phyloP scores from a whole-genome alignment of 2,113 vertebrate species.

The Poecilia latipinna region DNA sequence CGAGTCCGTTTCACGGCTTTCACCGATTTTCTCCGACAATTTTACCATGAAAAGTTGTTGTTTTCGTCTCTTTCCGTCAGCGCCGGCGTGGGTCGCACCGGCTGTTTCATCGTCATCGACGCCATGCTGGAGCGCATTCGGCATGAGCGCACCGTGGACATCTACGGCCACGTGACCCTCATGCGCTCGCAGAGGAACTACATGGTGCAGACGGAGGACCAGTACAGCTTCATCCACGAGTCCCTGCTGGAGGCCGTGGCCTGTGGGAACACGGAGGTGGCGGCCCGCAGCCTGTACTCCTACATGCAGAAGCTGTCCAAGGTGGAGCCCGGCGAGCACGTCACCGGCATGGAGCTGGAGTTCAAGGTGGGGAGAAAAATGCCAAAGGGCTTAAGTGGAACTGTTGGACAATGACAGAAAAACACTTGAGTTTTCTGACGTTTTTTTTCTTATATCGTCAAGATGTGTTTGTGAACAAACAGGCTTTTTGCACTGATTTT shows the following conservation, averaged over 20 bases:
- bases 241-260: conserved; percentile 95
- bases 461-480: no score
- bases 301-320: conserved; percentile 97
- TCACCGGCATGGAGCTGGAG: conserved; percentile 97
- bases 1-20: background rate
- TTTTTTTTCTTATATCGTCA: no score
- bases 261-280: conserved; percentile 95
- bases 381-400: background rate
- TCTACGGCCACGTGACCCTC: conserved; percentile 96
- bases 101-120: conserved; percentile 97
- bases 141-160: conserved; percentile 94
- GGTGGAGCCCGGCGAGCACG: conserved; percentile 92
- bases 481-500: no score
- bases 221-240: conserved; percentile 99
- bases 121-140: conserved; percentile 97
- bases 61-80: conserved; percentile 65
- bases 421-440: no score
- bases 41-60: background rate
- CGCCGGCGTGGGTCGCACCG: conserved; percentile 94
- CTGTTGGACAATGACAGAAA: background rate
- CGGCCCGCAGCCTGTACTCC: conserved; percentile 91
- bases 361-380: conserved; percentile 87
- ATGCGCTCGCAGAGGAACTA: conserved; percentile 98
- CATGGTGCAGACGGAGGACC: conserved; percentile 99
- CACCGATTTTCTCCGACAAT: background rate